These are phyloP conservation scores for Hyaena hyaena DNA, from an alignment of 2,113 vertebrate species.

Conservation along the genomic window DNA sequence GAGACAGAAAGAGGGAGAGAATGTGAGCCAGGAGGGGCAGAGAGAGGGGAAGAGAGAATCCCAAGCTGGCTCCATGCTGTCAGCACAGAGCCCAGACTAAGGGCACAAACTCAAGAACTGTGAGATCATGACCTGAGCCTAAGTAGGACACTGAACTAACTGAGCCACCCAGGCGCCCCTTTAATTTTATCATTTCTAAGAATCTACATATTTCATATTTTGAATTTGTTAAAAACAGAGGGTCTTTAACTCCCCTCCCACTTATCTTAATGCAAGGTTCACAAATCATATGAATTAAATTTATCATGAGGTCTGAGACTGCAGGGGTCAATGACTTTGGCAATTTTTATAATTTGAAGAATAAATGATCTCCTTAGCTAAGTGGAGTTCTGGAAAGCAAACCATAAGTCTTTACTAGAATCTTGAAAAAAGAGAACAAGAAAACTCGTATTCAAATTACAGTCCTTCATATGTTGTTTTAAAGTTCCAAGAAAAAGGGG, in stretches of 20 bases:
- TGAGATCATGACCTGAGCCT: background rate
- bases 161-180: background rate
- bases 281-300: background rate
- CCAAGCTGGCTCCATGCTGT: background rate
- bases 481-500: no score
- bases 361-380: background rate
- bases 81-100: background rate
- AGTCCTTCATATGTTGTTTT: no score
- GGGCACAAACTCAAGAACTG: background rate
- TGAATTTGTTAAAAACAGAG: conserved; percentile 21
- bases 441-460: background rate
- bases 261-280: background rate
- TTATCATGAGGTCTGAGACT: conserved; percentile 6
- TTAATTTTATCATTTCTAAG: no score
- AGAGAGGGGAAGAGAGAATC: no score
- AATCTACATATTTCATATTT: background rate
- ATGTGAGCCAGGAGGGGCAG: no score
- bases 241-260: background rate
- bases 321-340: background rate
- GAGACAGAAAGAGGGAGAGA: no score
- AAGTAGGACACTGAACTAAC: background rate
- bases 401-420: background rate
- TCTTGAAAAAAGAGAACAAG: background rate
- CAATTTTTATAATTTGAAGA: background rate
- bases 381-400: conserved; percentile 11